Base-by-base conservation (phyloP, 2,888 invertebrate genomes). In the Cyaniris semiargus region DNA sequence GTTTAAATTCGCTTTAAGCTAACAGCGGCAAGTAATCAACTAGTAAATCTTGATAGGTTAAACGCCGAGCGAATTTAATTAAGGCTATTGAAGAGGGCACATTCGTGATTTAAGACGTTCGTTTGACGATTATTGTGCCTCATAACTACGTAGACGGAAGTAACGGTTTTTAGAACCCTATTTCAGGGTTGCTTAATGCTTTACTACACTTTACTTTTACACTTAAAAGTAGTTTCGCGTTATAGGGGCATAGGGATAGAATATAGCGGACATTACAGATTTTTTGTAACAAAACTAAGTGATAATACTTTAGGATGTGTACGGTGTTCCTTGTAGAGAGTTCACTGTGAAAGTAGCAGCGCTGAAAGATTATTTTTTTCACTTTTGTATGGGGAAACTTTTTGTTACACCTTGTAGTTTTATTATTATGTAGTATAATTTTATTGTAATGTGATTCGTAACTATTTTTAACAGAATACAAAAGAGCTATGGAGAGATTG, bases 1-100 rank as follows among this genome's bases (percentile, higher is more conserved):
- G 38, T 72, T 72, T 38, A 72, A 72, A 72, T 38, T 72, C 38
- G 72, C 13, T 72, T 72, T 44, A 72, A 23, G 44, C 38, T 72
- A 44, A 72, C 44, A 44, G 23, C 44, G 72, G 38, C 38, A 38
- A 34, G 72, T 72, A 44, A 72, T 72, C 72, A 72, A 72, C 72
- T 72, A 72, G 21, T 44, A 38, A 72, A 72, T 72, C 38, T 21
- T 38, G 34, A 72, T 72, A 44, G 38, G 44, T 72, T 72, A 38
- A 72, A 66, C 31, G 27, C 27, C 66, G 13, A 66, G 66, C 18
- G 31, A 60, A 60, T 60, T 60, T 60, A 60, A 66, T 66, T 66
- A 66, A 27, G 3, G 66, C 5, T 13, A 27, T 66, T 27, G 66
- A 23, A 60, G 23, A 66, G 15, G 66, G 27, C 21, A 58, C 58